These are phyloP conservation scores for Melanotus villosus DNA, from an alignment of 2,888 invertebrate species.

Conservation along the genomic window DNA sequence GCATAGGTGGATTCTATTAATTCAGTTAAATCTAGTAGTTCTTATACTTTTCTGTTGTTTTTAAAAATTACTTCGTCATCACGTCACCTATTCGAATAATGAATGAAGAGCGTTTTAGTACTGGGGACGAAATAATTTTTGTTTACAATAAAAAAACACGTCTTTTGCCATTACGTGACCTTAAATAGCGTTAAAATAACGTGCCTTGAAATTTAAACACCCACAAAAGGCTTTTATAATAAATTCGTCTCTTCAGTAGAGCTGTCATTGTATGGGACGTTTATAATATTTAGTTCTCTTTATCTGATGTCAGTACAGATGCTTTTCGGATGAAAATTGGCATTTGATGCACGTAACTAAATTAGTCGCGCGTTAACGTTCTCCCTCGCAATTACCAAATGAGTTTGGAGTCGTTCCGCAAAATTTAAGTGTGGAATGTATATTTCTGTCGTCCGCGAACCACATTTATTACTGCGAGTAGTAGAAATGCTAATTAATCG, in stretches of 20 bases:
- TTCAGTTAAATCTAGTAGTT: too few species aligned
- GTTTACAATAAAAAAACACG: too few species aligned
- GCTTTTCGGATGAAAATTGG: slow-evolving; percentile 21
- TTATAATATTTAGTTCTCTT: slow-evolving; percentile 20
- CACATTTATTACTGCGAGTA: slow-evolving; percentile 8
- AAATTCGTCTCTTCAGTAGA: background rate
- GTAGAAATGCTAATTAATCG: background rate
- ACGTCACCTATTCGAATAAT: too few species aligned
- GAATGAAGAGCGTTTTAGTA: too few species aligned
- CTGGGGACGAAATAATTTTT: too few species aligned
- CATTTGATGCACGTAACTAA: slow-evolving; percentile 30
- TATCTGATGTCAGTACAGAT: background rate
- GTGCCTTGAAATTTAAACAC: too few species aligned
- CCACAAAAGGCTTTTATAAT: background rate
- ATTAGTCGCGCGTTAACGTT: slow-evolving; percentile 34
- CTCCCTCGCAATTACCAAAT: slow-evolving; percentile 29
- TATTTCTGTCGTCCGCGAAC: background rate
- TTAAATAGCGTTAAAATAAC: too few species aligned
- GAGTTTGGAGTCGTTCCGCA: slow-evolving; percentile 5
- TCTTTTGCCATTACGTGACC: too few species aligned
- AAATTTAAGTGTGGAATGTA: slow-evolving; percentile 22
- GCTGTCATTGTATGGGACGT: background rate
- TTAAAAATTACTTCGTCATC: too few species aligned
- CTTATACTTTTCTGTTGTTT: too few species aligned
- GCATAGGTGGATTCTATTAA: too few species aligned